phyloP scores from a whole-genome alignment of 2,113 vertebrate genomes.

The Raphicerus campestris region DNA sequence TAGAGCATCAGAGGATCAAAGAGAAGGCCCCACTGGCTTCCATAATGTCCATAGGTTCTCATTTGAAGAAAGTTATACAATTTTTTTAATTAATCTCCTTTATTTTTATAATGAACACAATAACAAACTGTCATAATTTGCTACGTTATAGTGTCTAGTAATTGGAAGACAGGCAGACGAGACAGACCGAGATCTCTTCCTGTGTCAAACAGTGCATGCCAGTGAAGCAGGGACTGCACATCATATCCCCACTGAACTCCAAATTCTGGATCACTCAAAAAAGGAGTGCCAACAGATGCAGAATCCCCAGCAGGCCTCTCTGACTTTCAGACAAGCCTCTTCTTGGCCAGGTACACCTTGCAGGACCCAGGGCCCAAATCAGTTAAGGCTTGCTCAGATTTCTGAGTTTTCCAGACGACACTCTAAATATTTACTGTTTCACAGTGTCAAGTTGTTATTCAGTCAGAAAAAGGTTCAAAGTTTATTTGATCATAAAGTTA shows the following conservation, averaged over 20 bases:
- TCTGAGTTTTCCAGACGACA: background rate
- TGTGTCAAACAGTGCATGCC: fast-evolving
- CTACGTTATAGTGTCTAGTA: background rate
- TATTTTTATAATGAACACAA: background rate
- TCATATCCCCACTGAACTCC: fast-evolving
- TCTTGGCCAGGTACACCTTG: fast-evolving
- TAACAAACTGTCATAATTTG: background rate
- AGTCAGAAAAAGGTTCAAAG: background rate
- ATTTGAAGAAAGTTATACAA: background rate
- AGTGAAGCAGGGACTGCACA: fast-evolving
- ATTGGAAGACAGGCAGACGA: background rate
- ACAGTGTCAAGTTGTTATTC: background rate
- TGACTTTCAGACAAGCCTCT: too few species aligned
- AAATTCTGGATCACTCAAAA: background rate
- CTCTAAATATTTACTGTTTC: background rate
- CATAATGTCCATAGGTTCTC: background rate
- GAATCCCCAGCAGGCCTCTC: fast-evolving
- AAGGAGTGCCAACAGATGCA: background rate
- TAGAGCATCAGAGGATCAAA: background rate
- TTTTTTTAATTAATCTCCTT: background rate
- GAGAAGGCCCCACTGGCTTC: background rate
- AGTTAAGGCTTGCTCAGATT: background rate
- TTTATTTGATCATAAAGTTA: background rate
- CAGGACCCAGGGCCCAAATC: fast-evolving
- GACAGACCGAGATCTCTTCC: fast-evolving